Percentiles rank a stretch among this genome's conserved stretches.
Conservation (phyloP, 2,888 invertebrate genomes). For the Pristionchus exspectatus region DNA sequence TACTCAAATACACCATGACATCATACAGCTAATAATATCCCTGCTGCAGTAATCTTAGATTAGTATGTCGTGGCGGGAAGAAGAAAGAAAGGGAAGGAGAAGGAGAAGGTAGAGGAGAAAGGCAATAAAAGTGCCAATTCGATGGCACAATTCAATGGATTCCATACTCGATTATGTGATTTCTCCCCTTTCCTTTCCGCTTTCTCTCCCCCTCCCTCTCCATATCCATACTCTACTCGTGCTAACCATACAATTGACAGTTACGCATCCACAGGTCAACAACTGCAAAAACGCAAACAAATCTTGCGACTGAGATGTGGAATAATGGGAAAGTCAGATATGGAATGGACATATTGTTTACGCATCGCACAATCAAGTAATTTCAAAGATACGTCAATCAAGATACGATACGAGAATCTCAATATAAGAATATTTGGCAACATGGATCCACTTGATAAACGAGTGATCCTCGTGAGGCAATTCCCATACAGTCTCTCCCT, state of each 20-base stretch:
- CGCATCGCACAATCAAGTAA: no score
- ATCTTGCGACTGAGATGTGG: not conserved
- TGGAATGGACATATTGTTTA: not conserved
- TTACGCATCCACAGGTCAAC: not conserved
- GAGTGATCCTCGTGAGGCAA: not conserved
- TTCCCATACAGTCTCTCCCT: not conserved
- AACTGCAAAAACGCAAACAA: not conserved
- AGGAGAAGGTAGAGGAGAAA: conserved; percentile 12
- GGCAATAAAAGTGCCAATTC: conserved; percentile 35
- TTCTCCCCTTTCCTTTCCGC: not conserved
- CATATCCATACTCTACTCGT: not conserved
- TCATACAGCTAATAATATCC: not conserved
- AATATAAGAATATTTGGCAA: not conserved
- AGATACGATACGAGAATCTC: no score
- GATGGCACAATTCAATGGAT: conserved; percentile 40
- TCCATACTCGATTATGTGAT: conserved; percentile 46
- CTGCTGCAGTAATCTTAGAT: not conserved
- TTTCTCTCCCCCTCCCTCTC: not conserved
- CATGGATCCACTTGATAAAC: not conserved
- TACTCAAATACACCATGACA: not conserved
- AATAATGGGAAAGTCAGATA: not conserved
- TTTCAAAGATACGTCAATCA: no score
- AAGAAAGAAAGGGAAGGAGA: not conserved
- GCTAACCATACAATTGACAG: not conserved
- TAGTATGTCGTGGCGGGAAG: not conserved